Percentiles rank a stretch among this genome's conserved stretches.
phyloP scores from a whole-genome alignment of 2,888 invertebrate species.

The Psylliodes chrysocephalus region DNA sequence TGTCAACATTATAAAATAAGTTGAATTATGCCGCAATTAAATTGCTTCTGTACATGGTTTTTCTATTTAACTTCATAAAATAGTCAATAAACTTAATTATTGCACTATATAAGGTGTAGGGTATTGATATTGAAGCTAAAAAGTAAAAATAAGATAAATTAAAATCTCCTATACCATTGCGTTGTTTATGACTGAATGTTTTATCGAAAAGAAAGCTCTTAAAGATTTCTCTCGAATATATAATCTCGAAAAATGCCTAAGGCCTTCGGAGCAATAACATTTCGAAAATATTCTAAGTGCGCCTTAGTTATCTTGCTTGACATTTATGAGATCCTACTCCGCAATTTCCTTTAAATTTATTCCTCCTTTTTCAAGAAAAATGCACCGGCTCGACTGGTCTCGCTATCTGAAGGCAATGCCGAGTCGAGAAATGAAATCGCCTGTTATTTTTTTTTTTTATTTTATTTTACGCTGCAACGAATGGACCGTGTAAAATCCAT shows the following conservation, averaged over 20 bases:
- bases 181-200: too few species aligned
- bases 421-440: conserved; percentile 13
- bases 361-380: conserved; percentile 29
- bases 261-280: conserved; percentile 12
- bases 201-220: background rate
- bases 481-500: conserved; percentile 5
- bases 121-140: too few species aligned
- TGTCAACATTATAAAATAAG: too few species aligned
- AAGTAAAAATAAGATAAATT: too few species aligned
- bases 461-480: background rate
- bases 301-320: conserved; percentile 29
- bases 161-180: too few species aligned
- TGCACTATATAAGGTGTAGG: too few species aligned
- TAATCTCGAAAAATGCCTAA: conserved; percentile 9
- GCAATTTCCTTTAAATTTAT: conserved; percentile 37
- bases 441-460: conserved; percentile 4
- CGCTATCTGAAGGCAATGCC: conserved; percentile 21
- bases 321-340: conserved; percentile 32
- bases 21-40: too few species aligned
- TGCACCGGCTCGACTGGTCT: conserved; percentile 18
- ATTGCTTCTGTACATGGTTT: too few species aligned
- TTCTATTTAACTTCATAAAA: too few species aligned
- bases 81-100: too few species aligned
- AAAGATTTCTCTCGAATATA: background rate
- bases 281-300: conserved; percentile 23